Percentiles rank a stretch among this genome's conserved stretches.
These are phyloP conservation scores for Alloscopus bannaensis DNA, from an alignment of 2,888 invertebrate genomes.

Conservation along the genomic window DNA sequence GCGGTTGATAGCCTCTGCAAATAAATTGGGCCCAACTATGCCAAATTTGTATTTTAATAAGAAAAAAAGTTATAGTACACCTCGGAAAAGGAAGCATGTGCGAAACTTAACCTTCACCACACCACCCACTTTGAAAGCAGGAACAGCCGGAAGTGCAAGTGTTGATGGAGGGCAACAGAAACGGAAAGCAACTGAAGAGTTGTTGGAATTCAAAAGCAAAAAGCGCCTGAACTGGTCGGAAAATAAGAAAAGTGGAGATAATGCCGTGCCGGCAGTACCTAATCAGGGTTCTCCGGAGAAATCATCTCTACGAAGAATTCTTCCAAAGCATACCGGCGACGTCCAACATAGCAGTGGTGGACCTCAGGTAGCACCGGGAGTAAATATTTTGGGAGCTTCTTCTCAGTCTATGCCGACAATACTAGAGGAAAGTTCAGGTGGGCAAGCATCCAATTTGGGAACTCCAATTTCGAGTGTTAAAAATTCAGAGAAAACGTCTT, in stretches of 20 bases:
- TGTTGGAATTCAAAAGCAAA: conserved; percentile 44
- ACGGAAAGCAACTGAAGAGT: conserved; percentile 40
- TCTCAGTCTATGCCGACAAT: conserved; percentile 38
- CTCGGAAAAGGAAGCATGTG: conserved; percentile 70
- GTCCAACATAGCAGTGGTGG: background rate
- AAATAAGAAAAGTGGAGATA: conserved; percentile 34
- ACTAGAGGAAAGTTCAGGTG: conserved; percentile 38
- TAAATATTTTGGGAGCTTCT: too few relatives aligned
- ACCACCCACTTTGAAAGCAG: conserved; percentile 66
- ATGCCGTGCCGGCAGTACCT: background rate
- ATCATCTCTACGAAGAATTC: background rate
- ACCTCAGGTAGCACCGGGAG: background rate
- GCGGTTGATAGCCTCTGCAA: conserved; percentile 58
- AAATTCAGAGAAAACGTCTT: background rate
- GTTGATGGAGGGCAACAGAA: conserved; percentile 11
- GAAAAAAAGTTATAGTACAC: conserved; percentile 70
- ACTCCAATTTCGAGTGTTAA: background rate
- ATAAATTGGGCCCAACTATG: conserved; percentile 31
- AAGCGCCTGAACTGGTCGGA: conserved; percentile 54
- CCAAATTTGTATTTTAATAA: conserved; percentile 11
- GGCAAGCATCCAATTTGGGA: background rate
- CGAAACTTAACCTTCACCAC: conserved; percentile 69
- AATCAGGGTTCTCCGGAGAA: background rate
- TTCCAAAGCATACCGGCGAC: background rate
- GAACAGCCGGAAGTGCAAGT: conserved; percentile 8